Evolutionary conservation across 37 sponge, comb jelly and placozoan species (phyloP), one percentile per base, ranked within the genome.

Genomic region (Eunapius fragilis): DNA sequence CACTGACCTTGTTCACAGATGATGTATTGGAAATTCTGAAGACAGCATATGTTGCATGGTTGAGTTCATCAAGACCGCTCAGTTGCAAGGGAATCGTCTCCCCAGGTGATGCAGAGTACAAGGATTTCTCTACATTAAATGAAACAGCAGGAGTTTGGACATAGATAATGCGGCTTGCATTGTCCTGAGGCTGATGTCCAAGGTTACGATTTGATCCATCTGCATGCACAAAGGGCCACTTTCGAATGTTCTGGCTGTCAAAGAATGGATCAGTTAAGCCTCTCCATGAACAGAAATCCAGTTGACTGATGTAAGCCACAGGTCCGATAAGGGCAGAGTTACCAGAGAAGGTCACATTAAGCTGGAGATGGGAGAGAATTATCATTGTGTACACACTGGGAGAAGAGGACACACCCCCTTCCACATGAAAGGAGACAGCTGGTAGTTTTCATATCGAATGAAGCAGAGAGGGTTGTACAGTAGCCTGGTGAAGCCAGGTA

Each of bases 401-500:
- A 67, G 3, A 45, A 30, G 25, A 80, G 68, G 58, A 58, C 73
- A 72, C 22, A 72, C 73, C 73, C 73, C 73, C 31, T 72, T 70
- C 89, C 89, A 89, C 12, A 58, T 7, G 27, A 48, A 25, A 79
- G 89, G 89, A 24, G 89, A 22, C 30, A 37, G 25, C 22, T 72
- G 31, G 73, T 24, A 7, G 24, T 84, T 70, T 2, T 71, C 78
- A 48, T 84, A 89, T 30, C 41, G 75, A 2, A 89, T 69, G 35
- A 89, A 89, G 49, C 89, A 89, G 26, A 84, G 80, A 22, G 89
- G 84, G 37, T 89, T 89, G 78, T 68, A 84, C 36, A 84, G 75
- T 2, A 80, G 73, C 37, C 80, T 45, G 17, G 84, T 32, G 34
- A 75, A 89, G 6, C 48, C 77, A 49, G 34, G 25, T 24, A 70